phyloP scores from a whole-genome alignment of 2,113 vertebrate species.

The Paralichthys olivaceus region DNA sequence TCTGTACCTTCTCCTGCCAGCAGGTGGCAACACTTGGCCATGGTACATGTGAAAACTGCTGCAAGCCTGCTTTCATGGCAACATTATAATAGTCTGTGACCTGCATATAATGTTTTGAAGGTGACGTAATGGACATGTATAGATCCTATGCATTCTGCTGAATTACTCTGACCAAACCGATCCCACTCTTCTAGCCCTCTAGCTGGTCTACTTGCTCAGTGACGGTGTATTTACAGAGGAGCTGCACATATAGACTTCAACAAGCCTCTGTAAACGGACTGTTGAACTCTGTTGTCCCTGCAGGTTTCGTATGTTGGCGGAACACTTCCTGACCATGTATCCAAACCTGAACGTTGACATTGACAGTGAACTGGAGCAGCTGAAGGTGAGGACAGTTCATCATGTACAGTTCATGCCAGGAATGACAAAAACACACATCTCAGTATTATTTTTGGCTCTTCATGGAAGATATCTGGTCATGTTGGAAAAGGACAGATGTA shows the following conservation, averaged over 20 bases:
- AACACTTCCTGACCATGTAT: constrained; percentile 84
- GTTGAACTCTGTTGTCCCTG: not conserved
- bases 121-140: not conserved
- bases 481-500: no score
- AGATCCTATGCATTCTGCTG: no score
- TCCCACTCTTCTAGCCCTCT: no score
- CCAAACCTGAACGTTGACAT: constrained; percentile 81
- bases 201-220: no score
- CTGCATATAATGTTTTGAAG: not conserved
- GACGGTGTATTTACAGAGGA: no score
- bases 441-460: not conserved
- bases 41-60: not conserved
- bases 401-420: not conserved
- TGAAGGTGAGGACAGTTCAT: constrained; percentile 78
- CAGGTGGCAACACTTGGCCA: constrained; percentile 38
- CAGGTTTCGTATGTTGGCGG: constrained; percentile 83
- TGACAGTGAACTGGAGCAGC: constrained; percentile 80
- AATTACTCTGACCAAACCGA: no score
- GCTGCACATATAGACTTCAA: not conserved
- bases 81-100: not conserved
- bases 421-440: not conserved
- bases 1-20: constrained; percentile 7
- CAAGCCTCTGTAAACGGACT: not conserved
- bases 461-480: not conserved
- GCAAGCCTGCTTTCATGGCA: not conserved